These are phyloP conservation scores for Napeogenes inachia DNA, from an alignment of 2,888 invertebrate genomes.

Conservation along the genomic window DNA sequence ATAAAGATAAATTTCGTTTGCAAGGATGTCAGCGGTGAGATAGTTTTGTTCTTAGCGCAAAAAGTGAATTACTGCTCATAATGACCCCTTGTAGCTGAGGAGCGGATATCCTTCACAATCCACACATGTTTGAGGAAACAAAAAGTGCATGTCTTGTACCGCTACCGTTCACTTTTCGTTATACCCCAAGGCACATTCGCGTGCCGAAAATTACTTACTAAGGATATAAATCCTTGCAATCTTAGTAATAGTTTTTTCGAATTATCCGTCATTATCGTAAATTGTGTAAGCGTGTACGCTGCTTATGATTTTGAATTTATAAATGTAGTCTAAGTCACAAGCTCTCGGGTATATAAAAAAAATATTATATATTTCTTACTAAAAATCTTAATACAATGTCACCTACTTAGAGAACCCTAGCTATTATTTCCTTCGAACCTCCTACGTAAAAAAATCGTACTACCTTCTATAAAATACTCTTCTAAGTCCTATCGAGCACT, in stretches of 20 bases:
- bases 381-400: too few species aligned
- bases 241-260: constrained; percentile 25
- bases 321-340: too few species aligned
- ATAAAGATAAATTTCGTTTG: constrained; percentile 23
- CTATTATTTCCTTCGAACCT: too few species aligned
- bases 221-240: constrained; percentile 32
- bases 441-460: too few species aligned
- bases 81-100: constrained; percentile 58
- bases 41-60: constrained; percentile 37
- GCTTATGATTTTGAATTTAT: too few species aligned
- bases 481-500: too few species aligned
- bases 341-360: too few species aligned
- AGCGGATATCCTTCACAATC: constrained; percentile 63
- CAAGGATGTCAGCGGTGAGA: constrained; percentile 19
- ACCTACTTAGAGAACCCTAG: too few species aligned
- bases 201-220: constrained; percentile 66
- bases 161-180: constrained; percentile 59
- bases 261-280: constrained; percentile 1
- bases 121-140: constrained; percentile 59
- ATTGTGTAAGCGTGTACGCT: too few species aligned
- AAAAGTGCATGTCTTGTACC: constrained; percentile 42
- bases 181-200: constrained; percentile 51
- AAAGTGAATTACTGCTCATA: constrained; percentile 53
- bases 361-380: too few species aligned
- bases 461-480: too few species aligned